Conservation (phyloP, 2,113 vertebrate genomes). For the Bambusicola thoracicus region DNA sequence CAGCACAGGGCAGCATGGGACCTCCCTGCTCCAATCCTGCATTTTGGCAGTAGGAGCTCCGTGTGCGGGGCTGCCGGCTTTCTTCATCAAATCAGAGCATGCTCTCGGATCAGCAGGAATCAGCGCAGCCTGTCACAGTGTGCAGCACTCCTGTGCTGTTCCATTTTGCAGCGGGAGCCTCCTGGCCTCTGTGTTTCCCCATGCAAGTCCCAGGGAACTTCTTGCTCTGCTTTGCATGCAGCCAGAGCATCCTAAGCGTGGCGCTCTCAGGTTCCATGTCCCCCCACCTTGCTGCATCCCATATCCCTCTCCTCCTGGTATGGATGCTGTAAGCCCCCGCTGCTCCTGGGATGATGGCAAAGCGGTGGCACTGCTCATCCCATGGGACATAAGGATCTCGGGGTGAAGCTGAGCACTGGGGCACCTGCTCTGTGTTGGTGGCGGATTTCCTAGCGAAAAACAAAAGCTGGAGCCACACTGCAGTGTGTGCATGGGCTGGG, state of each 20-base stretch:
- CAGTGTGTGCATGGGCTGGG: rapidly evolving
- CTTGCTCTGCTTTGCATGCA: rapidly evolving
- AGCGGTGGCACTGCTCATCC: neutral
- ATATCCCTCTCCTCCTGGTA: neutral
- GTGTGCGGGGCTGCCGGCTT: neutral
- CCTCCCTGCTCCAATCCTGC: rapidly evolving
- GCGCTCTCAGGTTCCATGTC: neutral
- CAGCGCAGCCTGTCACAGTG: neutral
- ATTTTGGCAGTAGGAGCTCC: neutral
- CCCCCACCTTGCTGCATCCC: neutral
- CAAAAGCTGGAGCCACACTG: neutral
- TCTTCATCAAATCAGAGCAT: neutral
- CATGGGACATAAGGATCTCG: too few species aligned
- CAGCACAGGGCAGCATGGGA: rapidly evolving
- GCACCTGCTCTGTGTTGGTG: too few species aligned
- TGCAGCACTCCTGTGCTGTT: neutral
- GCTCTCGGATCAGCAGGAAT: neutral
- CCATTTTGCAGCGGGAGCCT: rapidly evolving
- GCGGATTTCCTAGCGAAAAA: neutral
- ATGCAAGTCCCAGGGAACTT: neutral
- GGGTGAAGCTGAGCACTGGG: too few species aligned
- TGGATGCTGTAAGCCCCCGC: neutral
- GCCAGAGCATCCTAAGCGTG: neutral
- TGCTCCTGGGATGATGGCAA: neutral
- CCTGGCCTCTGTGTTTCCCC: neutral